These are phyloP conservation scores for Zosterops borbonicus DNA, from an alignment of 2,113 vertebrate genomes.

Conservation along the genomic window DNA sequence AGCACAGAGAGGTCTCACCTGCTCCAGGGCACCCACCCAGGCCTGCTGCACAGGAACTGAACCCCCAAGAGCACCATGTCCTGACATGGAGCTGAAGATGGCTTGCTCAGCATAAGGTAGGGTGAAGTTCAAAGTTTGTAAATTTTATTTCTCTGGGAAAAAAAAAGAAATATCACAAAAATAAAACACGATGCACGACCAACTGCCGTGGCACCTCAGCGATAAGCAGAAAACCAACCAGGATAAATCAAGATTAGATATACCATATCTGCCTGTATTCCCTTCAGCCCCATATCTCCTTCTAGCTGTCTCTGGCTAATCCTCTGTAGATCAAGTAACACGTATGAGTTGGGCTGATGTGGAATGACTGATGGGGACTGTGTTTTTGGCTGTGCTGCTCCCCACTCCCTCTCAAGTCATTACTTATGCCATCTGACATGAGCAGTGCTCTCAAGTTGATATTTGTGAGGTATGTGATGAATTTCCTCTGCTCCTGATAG, in stretches of 20 bases:
- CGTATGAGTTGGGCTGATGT: background rate
- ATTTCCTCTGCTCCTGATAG: constrained; percentile 50
- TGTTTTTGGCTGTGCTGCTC: background rate
- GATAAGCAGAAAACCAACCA: background rate
- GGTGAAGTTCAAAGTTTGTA: background rate
- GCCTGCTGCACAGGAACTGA: background rate
- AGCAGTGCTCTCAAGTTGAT: constrained; percentile 43
- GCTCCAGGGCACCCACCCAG: background rate
- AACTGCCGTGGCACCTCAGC: background rate
- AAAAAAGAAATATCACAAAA: background rate
- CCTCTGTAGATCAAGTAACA: constrained; percentile 18
- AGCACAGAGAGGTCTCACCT: background rate
- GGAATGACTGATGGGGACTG: constrained; percentile 44
- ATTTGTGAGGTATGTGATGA: constrained; percentile 47
- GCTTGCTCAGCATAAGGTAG: background rate
- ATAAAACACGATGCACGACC: background rate
- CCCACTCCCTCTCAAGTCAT: background rate
- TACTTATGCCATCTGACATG: constrained; percentile 21
- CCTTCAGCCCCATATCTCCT: constrained; percentile 34
- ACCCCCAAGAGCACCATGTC: background rate
- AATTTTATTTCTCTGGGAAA: background rate
- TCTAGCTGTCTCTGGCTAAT: background rate
- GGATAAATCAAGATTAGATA: constrained; percentile 30
- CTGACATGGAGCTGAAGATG: background rate
- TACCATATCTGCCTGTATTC: background rate